Conservation (phyloP, 2,113 vertebrate genomes). For the Rana temporaria region DNA sequence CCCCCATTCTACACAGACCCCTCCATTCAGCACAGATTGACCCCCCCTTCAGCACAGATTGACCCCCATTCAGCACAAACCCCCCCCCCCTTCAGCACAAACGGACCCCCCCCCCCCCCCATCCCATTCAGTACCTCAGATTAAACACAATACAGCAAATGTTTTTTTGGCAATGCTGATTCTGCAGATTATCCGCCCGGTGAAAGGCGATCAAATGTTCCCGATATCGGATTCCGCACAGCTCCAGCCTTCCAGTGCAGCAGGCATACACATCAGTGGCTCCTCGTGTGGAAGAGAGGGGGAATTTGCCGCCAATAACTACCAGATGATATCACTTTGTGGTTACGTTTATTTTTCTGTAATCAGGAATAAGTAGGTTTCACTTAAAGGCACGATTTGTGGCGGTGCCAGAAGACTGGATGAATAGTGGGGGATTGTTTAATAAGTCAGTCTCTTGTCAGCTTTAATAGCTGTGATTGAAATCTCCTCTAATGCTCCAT, state of each 20-base stretch:
- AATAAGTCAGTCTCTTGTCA: background rate
- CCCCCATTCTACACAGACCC: no score
- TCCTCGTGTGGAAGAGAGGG: background rate
- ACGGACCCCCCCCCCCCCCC: no score
- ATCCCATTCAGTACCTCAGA: no score
- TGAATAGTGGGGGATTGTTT: slow-evolving; percentile 9
- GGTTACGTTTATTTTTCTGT: slow-evolving; percentile 39
- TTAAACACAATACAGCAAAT: background rate
- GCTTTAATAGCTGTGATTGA: slow-evolving; percentile 19
- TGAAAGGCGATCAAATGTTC: background rate
- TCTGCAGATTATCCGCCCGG: background rate
- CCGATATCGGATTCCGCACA: background rate
- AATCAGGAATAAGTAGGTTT: slow-evolving; percentile 17
- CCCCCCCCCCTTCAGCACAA: no score
- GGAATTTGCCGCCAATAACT: slow-evolving; percentile 16
- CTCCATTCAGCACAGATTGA: no score
- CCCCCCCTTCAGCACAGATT: no score
- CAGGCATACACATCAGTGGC: background rate
- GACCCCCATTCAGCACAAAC: no score
- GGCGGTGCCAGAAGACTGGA: background rate
- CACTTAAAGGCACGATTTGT: background rate
- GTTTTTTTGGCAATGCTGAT: background rate
- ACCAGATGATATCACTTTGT: slow-evolving; percentile 49
- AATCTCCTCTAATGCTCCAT: background rate
- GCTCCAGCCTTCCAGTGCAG: background rate